phyloP scores from a whole-genome alignment of 2,888 invertebrate species.

The Pycnomerus fuliginosus region DNA sequence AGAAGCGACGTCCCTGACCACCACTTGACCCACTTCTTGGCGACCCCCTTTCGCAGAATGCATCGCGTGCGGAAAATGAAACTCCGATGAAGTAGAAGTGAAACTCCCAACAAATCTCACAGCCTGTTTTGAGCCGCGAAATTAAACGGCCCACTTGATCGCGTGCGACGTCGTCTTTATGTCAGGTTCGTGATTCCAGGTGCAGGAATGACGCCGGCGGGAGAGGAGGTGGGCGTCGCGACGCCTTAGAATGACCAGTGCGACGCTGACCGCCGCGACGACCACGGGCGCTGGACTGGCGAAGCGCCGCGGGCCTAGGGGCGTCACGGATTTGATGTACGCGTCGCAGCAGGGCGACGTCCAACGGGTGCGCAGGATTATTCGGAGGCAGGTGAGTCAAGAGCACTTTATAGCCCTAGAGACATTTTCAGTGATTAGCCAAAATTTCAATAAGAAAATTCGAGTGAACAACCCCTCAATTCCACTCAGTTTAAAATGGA shows the following conservation, averaged over 20 bases:
- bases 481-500: no score
- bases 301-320: conserved; percentile 26
- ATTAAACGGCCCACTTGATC: conserved; percentile 9
- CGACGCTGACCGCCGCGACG: conserved; percentile 24
- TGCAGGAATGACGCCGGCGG: conserved; percentile 16
- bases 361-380: conserved; percentile 70
- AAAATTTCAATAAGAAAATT: no score
- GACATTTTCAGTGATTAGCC: no score
- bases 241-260: conserved; percentile 33
- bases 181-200: conserved; percentile 21
- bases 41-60: conserved; percentile 15
- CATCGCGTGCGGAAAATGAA: conserved; percentile 15
- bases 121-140: background rate
- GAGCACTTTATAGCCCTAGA: no score
- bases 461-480: no score
- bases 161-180: conserved; percentile 37
- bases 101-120: background rate
- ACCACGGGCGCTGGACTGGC: conserved; percentile 19
- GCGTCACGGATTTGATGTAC: conserved; percentile 87
- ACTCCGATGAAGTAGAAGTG: background rate
- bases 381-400: conserved; percentile 78
- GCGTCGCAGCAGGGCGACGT: conserved; percentile 88
- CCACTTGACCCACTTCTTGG: conserved; percentile 10
- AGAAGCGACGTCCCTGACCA: conserved; percentile 16
- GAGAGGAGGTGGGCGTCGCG: conserved; percentile 25